Evolutionary conservation across 2,888 invertebrate genomes (phyloP), one percentile per base, ranked within the genome.

Genomic region (Himalopsyche kuldschensis): DNA sequence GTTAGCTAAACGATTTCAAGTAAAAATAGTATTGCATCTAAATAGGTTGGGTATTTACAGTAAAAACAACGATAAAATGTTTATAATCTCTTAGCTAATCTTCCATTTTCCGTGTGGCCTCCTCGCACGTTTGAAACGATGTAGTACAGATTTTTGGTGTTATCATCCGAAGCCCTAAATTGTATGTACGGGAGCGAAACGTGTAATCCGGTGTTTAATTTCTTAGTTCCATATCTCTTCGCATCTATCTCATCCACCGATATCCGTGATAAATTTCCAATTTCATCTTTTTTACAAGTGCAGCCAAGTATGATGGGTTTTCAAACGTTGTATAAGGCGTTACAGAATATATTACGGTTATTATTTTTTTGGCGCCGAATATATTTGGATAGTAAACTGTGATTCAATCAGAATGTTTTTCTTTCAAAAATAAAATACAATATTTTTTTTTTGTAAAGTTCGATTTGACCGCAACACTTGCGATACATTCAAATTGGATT

Each of bases 121-220:
- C 75, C 17, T 30, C 75, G 55, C 27, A 75, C 75, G 75, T 27
- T 75, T 31, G n/a, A 30, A 55, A 75, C 75, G 75, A 32, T 31
- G 75, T 3, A 75, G 32, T 27, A 75, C 75, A 30, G 8, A 32
- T 20, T 24, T 41, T 77, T 41, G 17, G 35, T 77, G 32, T 77
- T 77, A 77, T 35, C 41, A 32, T 32, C 24, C 4, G n/a, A 41
- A 41, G 32, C 32, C 77, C 77, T 35, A 77, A 77, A 77, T 35
- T 77, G 77, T 55, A 55, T 55, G 20, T 77, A 80, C 76, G 81
- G 81, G 81, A 41, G 81, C 81, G 75, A 80, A 46, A 48, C 81
- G 81, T 27, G 75, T 81, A 81, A 81, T 81, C 81, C 81, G 35
- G 81, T 81, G 75, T 76, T 81, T 75, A 81, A 81, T 81, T 30